These are phyloP conservation scores for Orchesella cincta DNA, from an alignment of 1,140 invertebrate genomes.

Conservation along the genomic window DNA sequence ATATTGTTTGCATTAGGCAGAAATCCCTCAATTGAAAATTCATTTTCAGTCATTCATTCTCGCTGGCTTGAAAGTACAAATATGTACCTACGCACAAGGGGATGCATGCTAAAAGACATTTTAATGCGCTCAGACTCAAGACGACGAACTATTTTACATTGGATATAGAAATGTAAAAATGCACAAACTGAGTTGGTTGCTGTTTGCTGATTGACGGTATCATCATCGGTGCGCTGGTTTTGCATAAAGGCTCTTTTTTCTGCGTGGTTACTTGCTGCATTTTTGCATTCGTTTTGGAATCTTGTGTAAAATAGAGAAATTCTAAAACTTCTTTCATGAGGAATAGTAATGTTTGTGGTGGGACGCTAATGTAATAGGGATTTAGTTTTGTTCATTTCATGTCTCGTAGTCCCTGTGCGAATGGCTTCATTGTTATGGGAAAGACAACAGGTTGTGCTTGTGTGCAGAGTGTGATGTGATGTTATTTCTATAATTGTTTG, in stretches of 20 bases:
- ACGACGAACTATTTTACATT: no score
- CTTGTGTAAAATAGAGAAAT: not conserved
- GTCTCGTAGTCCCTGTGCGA: not conserved
- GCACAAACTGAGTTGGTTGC: no score
- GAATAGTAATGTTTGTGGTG: not conserved
- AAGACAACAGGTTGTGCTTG: not conserved
- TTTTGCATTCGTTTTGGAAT: not conserved
- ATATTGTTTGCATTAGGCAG: no score
- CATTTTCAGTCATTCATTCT: no score
- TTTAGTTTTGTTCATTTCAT: not conserved
- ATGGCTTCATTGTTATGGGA: conserved; percentile 2
- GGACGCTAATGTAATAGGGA: not conserved
- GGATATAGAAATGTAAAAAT: no score
- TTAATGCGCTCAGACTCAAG: no score
- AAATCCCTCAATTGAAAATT: no score
- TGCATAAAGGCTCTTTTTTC: conserved; percentile 1
- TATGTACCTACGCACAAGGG: no score
- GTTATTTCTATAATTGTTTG: no score
- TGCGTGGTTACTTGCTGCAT: not conserved
- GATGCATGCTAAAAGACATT: no score
- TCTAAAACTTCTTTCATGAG: not conserved
- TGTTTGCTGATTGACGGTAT: not conserved
- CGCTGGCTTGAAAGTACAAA: no score
- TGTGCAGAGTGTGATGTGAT: no score
- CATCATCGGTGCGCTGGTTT: conserved; percentile 14